Evolutionary conservation across 2,797 vertebrate species (phyloP).

Genomic region (Arnoldichthys spilopterus): DNA sequence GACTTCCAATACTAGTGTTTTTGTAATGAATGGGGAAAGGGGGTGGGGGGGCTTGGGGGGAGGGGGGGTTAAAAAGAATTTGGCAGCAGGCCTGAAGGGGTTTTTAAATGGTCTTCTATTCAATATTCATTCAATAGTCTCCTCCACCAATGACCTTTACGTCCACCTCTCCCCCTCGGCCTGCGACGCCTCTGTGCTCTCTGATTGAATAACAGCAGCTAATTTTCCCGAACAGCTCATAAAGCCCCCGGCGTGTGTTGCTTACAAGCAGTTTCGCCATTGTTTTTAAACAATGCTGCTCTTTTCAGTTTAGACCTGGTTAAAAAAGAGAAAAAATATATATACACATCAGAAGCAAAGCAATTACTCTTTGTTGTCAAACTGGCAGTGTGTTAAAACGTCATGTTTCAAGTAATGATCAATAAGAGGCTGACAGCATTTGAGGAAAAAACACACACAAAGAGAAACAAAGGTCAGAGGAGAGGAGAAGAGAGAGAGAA

Average conservation of each 20-base stretch:
- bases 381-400: not conserved
- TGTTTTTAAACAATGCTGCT: slow-evolving; percentile 45
- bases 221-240: slow-evolving; percentile 62
- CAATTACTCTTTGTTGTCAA: slow-evolving; percentile 17
- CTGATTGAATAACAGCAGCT: slow-evolving; percentile 75
- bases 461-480: not conserved
- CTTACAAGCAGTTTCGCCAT: slow-evolving; percentile 13
- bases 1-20: slow-evolving; percentile 1
- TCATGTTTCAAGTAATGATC: slow-evolving; percentile 12
- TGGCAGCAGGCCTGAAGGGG: slow-evolving; percentile 6
- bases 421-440: not conserved
- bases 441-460: not conserved
- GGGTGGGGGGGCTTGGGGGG: no score
- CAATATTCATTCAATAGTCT: slow-evolving; percentile 35
- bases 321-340: slow-evolving; percentile 14
- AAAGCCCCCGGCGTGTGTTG: slow-evolving; percentile 22
- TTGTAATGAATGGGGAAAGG: slow-evolving; percentile 14
- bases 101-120: slow-evolving; percentile 31
- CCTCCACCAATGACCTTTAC: slow-evolving; percentile 45
- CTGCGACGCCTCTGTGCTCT: slow-evolving; percentile 62
- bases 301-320: slow-evolving; percentile 31
- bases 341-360: slow-evolving; percentile 5
- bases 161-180: slow-evolving; percentile 48
- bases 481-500: no score
- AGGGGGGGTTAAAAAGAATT: no score